Conservation (phyloP, 2,888 invertebrate genomes). For the Ganaspis brasiliensis region DNA sequence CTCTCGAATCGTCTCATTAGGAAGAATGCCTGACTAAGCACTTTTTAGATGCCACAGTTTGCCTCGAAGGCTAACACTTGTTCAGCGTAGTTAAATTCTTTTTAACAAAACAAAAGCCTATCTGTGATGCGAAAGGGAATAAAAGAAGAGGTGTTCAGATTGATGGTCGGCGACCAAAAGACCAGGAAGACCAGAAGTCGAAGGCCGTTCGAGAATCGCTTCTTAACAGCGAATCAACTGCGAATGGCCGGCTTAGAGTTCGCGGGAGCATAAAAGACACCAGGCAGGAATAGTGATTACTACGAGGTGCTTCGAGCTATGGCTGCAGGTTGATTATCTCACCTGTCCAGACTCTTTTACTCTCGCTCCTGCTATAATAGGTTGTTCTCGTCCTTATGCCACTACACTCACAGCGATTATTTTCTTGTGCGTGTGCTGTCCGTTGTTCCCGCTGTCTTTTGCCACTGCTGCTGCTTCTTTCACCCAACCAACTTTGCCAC, state of each 20-base stretch:
- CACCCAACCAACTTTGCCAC: constrained; percentile 36
- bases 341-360: constrained; percentile 78
- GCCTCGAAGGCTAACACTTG: constrained; percentile 35
- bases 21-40: constrained; percentile 40
- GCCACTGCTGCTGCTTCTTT: constrained; percentile 46
- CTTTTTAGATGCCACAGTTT: constrained; percentile 29
- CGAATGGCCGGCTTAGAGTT: constrained; percentile 53
- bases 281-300: constrained; percentile 75
- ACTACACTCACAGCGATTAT: constrained; percentile 66
- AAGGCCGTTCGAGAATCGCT: constrained; percentile 39
- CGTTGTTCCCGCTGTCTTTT: constrained; percentile 23
- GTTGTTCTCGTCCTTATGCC: constrained; percentile 73
- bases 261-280: constrained; percentile 71
- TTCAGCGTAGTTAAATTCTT: constrained; percentile 35
- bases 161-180: constrained; percentile 27
- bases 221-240: constrained; percentile 34
- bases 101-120: constrained; percentile 33
- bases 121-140: neutral
- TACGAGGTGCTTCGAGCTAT: constrained; percentile 71
- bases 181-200: constrained; percentile 43
- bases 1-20: constrained; percentile 35
- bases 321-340: constrained; percentile 78
- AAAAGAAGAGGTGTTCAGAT: neutral
- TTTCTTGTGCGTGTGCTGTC: constrained; percentile 69
- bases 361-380: constrained; percentile 76